phyloP scores from a whole-genome alignment of 2,888 invertebrate species.

The Sepiola atlantica region DNA sequence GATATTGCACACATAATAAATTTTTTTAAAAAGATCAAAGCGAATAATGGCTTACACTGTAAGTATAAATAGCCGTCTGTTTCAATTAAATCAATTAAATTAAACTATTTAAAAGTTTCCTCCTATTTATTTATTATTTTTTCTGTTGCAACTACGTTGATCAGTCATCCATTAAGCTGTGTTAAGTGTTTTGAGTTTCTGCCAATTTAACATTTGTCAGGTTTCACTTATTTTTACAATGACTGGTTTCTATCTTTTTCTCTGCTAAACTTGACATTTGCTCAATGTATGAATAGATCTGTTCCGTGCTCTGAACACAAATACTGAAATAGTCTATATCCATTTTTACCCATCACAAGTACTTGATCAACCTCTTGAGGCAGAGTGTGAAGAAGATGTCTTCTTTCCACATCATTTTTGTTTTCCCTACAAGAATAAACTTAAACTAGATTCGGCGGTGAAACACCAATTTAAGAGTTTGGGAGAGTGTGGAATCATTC shows the following conservation, averaged over 20 bases:
- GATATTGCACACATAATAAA: background rate
- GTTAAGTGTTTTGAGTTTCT: background rate
- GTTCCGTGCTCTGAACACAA: background rate
- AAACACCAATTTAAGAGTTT: no score
- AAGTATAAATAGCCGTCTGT: background rate
- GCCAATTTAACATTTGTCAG: background rate
- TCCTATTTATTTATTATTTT: background rate
- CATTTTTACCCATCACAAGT: background rate
- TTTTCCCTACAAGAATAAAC: no score
- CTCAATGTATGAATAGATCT: background rate
- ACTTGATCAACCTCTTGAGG: background rate
- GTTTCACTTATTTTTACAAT: background rate
- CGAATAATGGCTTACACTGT: background rate
- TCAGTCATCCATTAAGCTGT: slow-evolving; percentile 12
- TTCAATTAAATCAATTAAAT: slow-evolving; percentile 5
- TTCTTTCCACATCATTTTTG: background rate
- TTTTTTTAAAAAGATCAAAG: background rate
- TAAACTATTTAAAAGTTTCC: background rate
- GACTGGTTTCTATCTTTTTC: background rate
- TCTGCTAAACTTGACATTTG: background rate
- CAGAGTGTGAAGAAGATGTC: background rate
- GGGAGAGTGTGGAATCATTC: no score
- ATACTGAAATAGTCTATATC: background rate
- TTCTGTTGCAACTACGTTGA: background rate
- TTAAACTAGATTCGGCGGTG: no score